Conservation (phyloP, 2,888 invertebrate genomes). For the Tenodera sinensis region DNA sequence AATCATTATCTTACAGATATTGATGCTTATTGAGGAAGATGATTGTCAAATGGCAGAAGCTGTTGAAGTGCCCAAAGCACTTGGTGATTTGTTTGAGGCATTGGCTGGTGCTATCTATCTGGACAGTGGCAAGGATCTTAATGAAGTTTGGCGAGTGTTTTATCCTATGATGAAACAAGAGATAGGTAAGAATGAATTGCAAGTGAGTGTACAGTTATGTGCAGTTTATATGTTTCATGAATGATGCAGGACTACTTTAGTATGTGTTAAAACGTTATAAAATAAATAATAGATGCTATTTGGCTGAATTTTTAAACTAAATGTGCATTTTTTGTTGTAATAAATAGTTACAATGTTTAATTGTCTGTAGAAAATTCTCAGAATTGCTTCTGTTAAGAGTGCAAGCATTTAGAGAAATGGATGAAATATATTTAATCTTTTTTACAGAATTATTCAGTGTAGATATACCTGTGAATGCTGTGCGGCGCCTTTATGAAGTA, state of each 20-base stretch:
- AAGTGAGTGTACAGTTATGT: not conserved
- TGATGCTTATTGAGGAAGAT: slow-evolving; percentile 61
- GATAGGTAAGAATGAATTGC: slow-evolving; percentile 52
- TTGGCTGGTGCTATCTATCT: slow-evolving; percentile 87
- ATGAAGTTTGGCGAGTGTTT: slow-evolving; percentile 74
- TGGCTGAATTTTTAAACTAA: too few species aligned
- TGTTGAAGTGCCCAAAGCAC: slow-evolving; percentile 84
- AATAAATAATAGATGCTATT: too few species aligned
- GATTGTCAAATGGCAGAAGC: slow-evolving; percentile 66
- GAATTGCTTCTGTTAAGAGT: not conserved
- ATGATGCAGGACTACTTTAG: not conserved
- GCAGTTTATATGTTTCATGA: not conserved
- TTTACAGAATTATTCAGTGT: slow-evolving; percentile 66
- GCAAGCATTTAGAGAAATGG: not conserved
- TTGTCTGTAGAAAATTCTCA: not conserved
- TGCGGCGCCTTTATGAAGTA: slow-evolving; percentile 81
- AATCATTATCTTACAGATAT: slow-evolving; percentile 37
- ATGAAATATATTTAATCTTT: not conserved
- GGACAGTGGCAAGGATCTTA: slow-evolving; percentile 72
- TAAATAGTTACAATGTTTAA: not conserved
- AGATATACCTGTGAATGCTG: slow-evolving; percentile 84
- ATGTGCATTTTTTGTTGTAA: too few species aligned
- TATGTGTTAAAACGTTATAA: too few species aligned
- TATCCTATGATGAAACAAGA: slow-evolving; percentile 83
- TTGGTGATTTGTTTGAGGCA: slow-evolving; percentile 94